Conservation (phyloP, 2,113 vertebrate species). For the Tetrao urogallus region DNA sequence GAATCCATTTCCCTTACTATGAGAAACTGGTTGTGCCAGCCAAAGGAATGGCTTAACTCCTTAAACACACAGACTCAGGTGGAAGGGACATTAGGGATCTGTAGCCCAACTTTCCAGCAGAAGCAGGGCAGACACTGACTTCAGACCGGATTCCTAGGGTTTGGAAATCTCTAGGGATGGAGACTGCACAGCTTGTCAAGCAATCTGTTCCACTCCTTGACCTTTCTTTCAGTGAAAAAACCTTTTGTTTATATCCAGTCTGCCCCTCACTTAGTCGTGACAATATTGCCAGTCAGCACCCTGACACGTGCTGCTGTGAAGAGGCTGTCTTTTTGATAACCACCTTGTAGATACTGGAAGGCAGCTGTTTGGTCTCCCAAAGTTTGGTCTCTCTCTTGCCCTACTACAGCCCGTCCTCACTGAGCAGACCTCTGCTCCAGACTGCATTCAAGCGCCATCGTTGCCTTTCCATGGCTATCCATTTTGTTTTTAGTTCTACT, state of each 20-base stretch:
- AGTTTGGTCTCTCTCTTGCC: too few relatives aligned
- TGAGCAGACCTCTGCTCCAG: background rate
- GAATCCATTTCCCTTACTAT: background rate
- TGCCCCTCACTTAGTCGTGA: background rate
- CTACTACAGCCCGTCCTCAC: background rate
- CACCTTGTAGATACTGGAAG: background rate
- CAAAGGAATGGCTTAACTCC: background rate
- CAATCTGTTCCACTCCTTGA: background rate
- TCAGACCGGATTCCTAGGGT: background rate
- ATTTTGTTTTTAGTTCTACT: background rate
- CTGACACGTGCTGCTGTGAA: background rate
- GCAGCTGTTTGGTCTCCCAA: background rate
- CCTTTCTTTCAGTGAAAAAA: background rate
- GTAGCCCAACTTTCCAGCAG: background rate
- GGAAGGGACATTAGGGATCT: background rate
- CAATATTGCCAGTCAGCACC: background rate
- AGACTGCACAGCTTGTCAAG: background rate
- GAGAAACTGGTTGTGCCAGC: background rate
- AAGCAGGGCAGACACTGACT: background rate
- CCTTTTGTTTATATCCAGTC: background rate
- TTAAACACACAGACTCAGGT: background rate
- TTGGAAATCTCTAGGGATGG: background rate
- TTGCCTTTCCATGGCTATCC: background rate
- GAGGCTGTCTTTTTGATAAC: background rate
- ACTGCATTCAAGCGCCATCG: background rate